These are phyloP conservation scores for Galeruca laticollis DNA, from an alignment of 2,888 invertebrate species.

Conservation along the genomic window DNA sequence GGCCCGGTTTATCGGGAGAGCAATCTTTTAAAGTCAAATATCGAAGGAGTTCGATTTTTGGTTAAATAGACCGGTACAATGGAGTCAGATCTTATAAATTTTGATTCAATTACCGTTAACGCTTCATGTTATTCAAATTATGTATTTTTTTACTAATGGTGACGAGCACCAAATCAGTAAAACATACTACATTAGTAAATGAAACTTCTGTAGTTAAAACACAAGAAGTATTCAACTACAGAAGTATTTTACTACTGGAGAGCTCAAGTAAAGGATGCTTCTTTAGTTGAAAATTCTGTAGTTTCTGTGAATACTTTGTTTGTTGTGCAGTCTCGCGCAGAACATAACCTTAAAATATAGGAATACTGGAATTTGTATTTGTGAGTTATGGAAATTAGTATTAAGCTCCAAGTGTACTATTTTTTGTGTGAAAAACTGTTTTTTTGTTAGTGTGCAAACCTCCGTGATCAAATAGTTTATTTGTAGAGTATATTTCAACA, in stretches of 20 bases:
- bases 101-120: too few species aligned
- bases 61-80: conserved; percentile 9
- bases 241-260: neutral
- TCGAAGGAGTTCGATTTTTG: conserved; percentile 22
- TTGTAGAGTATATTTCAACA: neutral
- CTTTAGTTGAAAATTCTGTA: neutral
- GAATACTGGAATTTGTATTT: too few species aligned
- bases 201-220: neutral
- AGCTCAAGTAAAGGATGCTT: neutral
- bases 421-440: too few species aligned
- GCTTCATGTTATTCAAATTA: too few species aligned
- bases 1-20: conserved; percentile 38
- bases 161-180: neutral
- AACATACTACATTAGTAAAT: neutral
- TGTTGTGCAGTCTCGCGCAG: too few species aligned
- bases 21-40: conserved; percentile 43
- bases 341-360: too few species aligned
- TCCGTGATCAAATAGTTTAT: neutral
- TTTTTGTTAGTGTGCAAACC: neutral
- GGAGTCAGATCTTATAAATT: neutral
- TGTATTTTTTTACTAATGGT: neutral
- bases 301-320: neutral
- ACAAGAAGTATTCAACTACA: neutral
- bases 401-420: too few species aligned
- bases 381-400: too few species aligned